Conservation (phyloP, 1,140 invertebrate genomes). For the Solen grandis region DNA sequence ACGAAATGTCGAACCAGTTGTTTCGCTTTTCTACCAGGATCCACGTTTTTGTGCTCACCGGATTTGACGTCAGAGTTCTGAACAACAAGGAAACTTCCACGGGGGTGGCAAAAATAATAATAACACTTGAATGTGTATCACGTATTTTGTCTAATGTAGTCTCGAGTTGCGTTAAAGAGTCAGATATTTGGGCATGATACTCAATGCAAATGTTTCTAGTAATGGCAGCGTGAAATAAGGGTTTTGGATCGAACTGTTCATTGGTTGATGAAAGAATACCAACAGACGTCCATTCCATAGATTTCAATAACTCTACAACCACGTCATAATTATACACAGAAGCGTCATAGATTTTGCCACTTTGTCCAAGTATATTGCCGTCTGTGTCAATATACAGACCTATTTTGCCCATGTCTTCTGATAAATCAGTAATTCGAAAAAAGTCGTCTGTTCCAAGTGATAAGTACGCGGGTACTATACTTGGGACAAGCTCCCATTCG, state of each 20-base stretch:
- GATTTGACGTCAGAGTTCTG: conserved; percentile 38
- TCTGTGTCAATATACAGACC: background rate
- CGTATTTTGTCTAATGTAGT: background rate
- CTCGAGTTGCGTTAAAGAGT: background rate
- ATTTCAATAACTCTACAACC: conserved; percentile 29
- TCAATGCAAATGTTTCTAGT: conserved; percentile 3
- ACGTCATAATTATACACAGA: conserved; percentile 26
- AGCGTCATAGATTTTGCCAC: background rate
- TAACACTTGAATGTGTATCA: conserved; percentile 29
- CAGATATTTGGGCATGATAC: background rate
- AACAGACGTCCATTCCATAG: conserved; percentile 38
- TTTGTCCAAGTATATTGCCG: conserved; percentile 18
- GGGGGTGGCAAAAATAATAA: conserved; percentile 54
- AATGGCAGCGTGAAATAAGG: background rate
- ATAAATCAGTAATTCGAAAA: background rate
- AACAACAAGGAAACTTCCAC: conserved; percentile 61
- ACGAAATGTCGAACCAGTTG: conserved; percentile 59
- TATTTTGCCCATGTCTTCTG: conserved; percentile 21
- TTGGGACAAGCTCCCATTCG: conserved; percentile 36
- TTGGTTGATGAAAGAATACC: background rate
- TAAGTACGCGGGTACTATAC: conserved; percentile 58
- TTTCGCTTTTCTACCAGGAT: conserved; percentile 60
- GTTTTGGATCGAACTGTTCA: background rate
- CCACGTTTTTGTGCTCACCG: conserved; percentile 57
- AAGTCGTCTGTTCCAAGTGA: conserved; percentile 19